Evolutionary conservation across 2,888 invertebrate species (phyloP), one percentile per base, ranked within the genome.

Genomic region (Tanytarsus gracilentus): DNA sequence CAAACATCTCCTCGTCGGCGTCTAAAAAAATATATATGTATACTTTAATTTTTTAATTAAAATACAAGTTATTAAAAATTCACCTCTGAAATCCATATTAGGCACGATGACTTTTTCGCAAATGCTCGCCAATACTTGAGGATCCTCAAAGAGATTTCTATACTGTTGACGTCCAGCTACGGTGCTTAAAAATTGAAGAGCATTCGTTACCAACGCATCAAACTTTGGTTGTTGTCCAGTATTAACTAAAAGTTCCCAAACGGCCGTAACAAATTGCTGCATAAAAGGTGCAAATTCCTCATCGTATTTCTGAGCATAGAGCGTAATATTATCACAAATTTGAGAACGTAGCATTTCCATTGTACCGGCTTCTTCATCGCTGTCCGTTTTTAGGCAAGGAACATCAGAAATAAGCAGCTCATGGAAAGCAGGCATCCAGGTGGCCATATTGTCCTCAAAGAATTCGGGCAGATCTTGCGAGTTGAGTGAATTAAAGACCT

Each of bases 31-130:
- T 26, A 9, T 2, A 40, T 26, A 48, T 6, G 6, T 30, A 7
- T 16, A 48, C 3, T 21, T 27, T 26, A 27, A 62, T 52, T 33
- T 8, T 53, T 29, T 52, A 55, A 21, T 48, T 11, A 61, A 59
- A 59, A 11, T 30, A 52, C 59, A 50, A 39, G 14, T 44, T 61
- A 44, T 9, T 18, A 14, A 52, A 23, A 40, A 67, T 66, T 68
- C 70, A 90, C 90, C 84, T 79, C 98, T 81, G 66, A 99, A 94
- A 72, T 95, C 89, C 82, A 99, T 89, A 71, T 98, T 99, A 0
- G 98, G 97, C 67, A 99, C 93, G 67, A 99, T 90, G n/a, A 99
- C 93, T 72, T 95, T 95, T 71, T 98, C 94, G 72, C 97, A 98
- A 64, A 97, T 95, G 67, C 85, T 88, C 64, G 88, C 86, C 5